Base-by-base conservation (phyloP, 1,140 invertebrate species). In the Cardiocondyla obscurior region DNA sequence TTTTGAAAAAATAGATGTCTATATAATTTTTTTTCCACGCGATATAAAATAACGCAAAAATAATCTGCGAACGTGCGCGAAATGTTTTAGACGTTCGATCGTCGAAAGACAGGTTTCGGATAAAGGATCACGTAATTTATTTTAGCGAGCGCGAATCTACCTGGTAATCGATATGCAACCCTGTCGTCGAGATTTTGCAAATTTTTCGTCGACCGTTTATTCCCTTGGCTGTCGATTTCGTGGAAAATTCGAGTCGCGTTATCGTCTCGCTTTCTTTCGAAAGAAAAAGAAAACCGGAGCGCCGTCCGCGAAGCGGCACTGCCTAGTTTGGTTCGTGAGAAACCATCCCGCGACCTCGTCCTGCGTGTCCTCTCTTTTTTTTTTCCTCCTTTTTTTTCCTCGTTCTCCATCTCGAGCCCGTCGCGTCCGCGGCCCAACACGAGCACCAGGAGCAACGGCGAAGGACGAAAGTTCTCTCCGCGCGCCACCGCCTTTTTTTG, bases 311-410 rank as follows among this genome's bases (percentile, higher is more conserved):
- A n/a, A 36, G 53, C 30, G 53, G 55, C 58, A 77, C 81, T 88
- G 65, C 88, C 88, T 90, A 90, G 88, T 89, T 89, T 90, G 88
- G 85, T 82, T 62, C 88, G 89, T 90, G 89, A 89, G 89, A 90
- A 90, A 88, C 89, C 76, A 90, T 86, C 67, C 67, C 85, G 62
- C 62, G 62, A 82, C 69, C 33, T 72, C 42, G 33, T 55, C 46
- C 10, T 53, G 49, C 39, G 73, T 84, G 55, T 33, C 14, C 46
- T 53, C 36, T 42, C 25, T 49, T 57, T 16, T 60, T 72, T 60
- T 33, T 73, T 16, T 44, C 8, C 44, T n/a, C 30, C 7, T 30
- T 1, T 65, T 8, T 39, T n/a, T 39, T 16, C 39, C 30, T 49
- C 36, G 14, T 10, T 33, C 30, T 53, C n/a, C 39, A 16, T 30